phyloP scores from a whole-genome alignment of 2,797 vertebrate genomes.

The Columba guinea region DNA sequence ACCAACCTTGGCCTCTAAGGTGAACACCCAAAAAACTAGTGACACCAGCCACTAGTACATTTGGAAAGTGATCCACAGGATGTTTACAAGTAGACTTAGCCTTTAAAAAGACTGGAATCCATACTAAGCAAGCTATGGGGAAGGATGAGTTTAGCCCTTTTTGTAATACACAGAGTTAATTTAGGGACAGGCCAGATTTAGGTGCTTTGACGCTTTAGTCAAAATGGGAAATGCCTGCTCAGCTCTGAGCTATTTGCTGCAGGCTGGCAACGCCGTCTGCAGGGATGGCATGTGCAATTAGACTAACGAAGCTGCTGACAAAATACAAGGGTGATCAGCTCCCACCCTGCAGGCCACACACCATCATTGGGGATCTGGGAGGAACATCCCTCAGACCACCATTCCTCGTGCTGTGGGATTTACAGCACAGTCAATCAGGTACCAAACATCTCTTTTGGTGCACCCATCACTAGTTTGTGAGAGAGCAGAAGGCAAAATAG shows the following conservation, averaged over 20 bases:
- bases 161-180: neutral
- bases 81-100: neutral
- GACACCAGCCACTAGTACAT: neutral
- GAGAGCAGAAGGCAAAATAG: neutral
- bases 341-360: neutral
- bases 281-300: neutral
- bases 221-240: neutral
- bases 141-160: neutral
- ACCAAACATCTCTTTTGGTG: neutral
- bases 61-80: neutral
- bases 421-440: neutral
- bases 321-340: neutral
- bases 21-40: neutral
- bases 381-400: neutral
- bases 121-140: neutral
- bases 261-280: neutral
- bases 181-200: neutral
- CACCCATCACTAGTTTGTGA: neutral
- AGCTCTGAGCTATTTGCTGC: neutral
- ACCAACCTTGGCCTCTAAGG: neutral
- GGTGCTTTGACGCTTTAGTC: neutral
- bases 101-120: neutral
- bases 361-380: neutral
- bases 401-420: neutral
- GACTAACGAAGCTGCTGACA: neutral